These are phyloP conservation scores for Virgularia gustaviana DNA, from an alignment of 92 coral and sea anemone genomes.

Conservation along the genomic window DNA sequence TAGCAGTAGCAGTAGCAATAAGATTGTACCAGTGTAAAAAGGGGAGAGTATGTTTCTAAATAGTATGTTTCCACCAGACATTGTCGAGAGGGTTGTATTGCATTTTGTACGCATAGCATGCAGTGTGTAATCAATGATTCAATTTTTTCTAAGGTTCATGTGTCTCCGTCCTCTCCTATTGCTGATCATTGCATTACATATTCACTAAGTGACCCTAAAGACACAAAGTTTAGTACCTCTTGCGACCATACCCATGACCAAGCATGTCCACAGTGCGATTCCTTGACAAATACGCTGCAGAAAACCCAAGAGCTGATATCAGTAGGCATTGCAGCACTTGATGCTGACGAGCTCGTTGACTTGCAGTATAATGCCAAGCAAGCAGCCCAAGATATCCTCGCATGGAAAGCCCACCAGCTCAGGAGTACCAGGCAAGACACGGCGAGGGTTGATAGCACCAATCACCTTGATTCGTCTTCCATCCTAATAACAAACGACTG, in stretches of 20 bases:
- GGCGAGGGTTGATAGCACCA: slow-evolving; percentile 14
- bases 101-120: neutral
- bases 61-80: too few relatives aligned
- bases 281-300: slow-evolving; percentile 34
- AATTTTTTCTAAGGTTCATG: slow-evolving; percentile 42
- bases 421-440: slow-evolving; percentile 44
- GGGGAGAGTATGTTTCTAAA: too few relatives aligned
- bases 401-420: slow-evolving; percentile 57
- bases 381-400: slow-evolving; percentile 40
- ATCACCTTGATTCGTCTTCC: neutral
- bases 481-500: slow-evolving; percentile 57
- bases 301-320: slow-evolving; percentile 28
- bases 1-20: too few relatives aligned
- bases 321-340: slow-evolving; percentile 7
- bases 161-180: slow-evolving; percentile 15
- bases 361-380: slow-evolving; percentile 38
- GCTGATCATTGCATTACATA: slow-evolving; percentile 50
- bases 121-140: slow-evolving; percentile 5
- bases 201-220: slow-evolving; percentile 52
- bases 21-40: too few relatives aligned
- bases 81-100: neutral
- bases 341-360: slow-evolving; percentile 39
- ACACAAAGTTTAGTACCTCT: slow-evolving; percentile 7
- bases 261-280: slow-evolving; percentile 47
- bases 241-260: slow-evolving; percentile 51